Percentiles rank a stretch among this genome's conserved stretches.
Conservation (phyloP, 2,797 vertebrate genomes). For the Hypotaenidia okinawae region DNA sequence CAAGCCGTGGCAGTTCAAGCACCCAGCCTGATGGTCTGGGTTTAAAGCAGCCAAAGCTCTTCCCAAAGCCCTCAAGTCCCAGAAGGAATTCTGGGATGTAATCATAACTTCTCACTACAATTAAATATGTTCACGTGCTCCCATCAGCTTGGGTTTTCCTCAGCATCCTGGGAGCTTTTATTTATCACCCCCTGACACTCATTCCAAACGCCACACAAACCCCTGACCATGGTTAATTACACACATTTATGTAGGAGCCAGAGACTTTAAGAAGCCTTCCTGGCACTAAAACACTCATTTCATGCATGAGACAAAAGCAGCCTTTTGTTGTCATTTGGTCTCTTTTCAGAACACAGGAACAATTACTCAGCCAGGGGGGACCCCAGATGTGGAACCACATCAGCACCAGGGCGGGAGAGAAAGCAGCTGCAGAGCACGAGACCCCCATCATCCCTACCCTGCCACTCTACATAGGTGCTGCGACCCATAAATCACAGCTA, state of each 20-base stretch:
- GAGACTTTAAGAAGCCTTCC: not conserved
- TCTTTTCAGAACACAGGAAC: not conserved
- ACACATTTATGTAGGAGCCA: fast-evolving
- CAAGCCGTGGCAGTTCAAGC: no score
- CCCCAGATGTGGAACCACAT: not conserved
- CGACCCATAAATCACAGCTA: not conserved
- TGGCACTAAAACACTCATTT: not conserved
- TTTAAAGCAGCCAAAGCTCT: not conserved
- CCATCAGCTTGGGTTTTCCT: not conserved
- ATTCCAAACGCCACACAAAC: not conserved
- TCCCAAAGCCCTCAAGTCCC: not conserved
- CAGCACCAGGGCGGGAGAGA: no score
- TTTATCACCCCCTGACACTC: not conserved
- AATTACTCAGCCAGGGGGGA: not conserved
- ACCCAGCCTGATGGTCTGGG: not conserved
- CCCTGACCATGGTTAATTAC: not conserved
- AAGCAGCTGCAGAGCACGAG: not conserved
- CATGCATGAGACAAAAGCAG: not conserved
- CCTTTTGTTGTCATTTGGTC: not conserved
- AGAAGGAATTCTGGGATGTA: not conserved
- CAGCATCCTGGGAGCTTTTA: not conserved
- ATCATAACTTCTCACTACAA: no score
- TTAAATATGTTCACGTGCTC: not conserved
- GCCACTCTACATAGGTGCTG: fast-evolving
- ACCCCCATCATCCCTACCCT: not conserved